A percentile compares a stretch with the other conserved stretches of the same genome.
Evolutionary conservation across 2,797 vertebrate genomes (phyloP).

Genomic region (Garrulus glandarius): DNA sequence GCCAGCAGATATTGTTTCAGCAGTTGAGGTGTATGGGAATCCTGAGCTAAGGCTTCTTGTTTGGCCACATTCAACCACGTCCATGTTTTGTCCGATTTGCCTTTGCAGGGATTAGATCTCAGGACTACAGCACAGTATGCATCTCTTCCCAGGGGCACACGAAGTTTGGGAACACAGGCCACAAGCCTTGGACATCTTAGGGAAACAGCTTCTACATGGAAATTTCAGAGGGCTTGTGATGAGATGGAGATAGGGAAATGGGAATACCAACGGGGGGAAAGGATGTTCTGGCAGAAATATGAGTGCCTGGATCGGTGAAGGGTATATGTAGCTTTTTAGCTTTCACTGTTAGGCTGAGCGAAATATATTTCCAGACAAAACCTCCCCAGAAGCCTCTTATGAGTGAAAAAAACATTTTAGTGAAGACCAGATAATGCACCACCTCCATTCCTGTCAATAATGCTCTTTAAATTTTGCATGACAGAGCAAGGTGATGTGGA

Average conservation of each 20-base stretch:
- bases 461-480: background rate
- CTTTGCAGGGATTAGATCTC: background rate
- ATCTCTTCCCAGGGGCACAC: background rate
- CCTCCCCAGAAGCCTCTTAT: background rate
- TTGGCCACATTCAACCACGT: background rate
- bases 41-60: background rate
- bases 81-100: background rate
- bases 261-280: background rate
- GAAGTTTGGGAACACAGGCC: background rate
- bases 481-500: background rate
- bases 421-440: background rate
- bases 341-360: background rate
- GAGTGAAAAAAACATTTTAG: background rate
- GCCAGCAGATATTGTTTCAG: background rate
- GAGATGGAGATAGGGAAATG: background rate
- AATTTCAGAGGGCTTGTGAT: background rate
- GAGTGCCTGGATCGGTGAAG: background rate
- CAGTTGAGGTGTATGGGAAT: background rate
- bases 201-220: background rate
- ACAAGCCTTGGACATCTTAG: background rate
- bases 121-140: background rate
- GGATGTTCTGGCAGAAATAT: background rate
- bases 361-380: background rate
- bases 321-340: background rate
- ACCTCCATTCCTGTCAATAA: background rate